Evolutionary conservation across 1,140 invertebrate genomes (phyloP), one percentile per base, ranked within the genome.

Genomic region (Papilio glaucus): DNA sequence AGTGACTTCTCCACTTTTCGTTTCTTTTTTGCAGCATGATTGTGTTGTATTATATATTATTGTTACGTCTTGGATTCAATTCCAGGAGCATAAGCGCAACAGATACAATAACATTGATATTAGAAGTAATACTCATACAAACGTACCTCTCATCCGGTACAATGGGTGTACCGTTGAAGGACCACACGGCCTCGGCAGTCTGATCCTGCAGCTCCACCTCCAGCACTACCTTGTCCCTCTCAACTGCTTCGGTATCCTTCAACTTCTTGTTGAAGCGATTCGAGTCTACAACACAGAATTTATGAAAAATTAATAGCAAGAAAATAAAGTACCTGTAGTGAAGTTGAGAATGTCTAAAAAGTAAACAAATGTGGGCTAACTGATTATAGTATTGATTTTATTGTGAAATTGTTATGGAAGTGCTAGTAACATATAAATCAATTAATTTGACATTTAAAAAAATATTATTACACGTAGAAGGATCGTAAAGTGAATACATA

Each of bases 201-300:
- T 98, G 97, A 91, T 99, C 99, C 88, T 98, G 97, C 10, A 99
- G 94, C 93, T 99, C 98, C 42, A 98, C 95, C 85, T 99, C 98
- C 1, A 99, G 93, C 5, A 98, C 95, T 10, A 98, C 93, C 78
- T 97, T 97, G 81, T 99, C 97, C 77, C 97, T 95, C 93, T 99
- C 98, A 81, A 98, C 95, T 29, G 95, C 97, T 77, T 96, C 96
- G 2, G 97, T 98, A 89, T 99, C 98, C 88, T 98, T 98, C 5
- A 99, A 95, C 93, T 99, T 99, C 94, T 99, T 99, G 89, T 98
- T 98, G 94, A 99, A 99, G 77, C 97, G 96, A 93, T 99, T 99
- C 80, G 96, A 96, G 94, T 99, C 97, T 98, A 2, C 92, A 91
- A 84, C 77, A 71, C 38, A 73, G 45, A 29, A 42, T 33, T 62